phyloP scores from a whole-genome alignment of 2,113 vertebrate species.

The Centropristis striata region DNA sequence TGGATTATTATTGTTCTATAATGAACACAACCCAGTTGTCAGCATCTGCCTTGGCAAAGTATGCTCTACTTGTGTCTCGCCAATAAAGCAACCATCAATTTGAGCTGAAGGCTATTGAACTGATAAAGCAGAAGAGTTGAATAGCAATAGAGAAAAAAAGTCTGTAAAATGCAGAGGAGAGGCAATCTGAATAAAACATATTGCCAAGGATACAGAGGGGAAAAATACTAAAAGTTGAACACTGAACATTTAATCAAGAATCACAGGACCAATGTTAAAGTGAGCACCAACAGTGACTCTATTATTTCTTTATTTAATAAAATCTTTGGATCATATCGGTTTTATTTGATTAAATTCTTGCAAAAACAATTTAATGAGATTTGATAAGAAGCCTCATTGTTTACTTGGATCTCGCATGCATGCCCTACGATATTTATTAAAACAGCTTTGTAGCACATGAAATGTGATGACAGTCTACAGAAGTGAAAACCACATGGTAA shows the following conservation, averaged over 20 bases:
- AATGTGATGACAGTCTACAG: not conserved
- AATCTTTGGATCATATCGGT: not conserved
- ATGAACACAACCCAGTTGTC: constrained; percentile 45
- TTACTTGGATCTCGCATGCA: constrained; percentile 2
- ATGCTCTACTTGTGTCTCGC: constrained; percentile 10
- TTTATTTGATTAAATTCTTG: not conserved
- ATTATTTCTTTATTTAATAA: not conserved
- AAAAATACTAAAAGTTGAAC: not conserved
- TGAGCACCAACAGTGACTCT: not conserved
- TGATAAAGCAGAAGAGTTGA: constrained; percentile 39
- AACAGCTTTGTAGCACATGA: not conserved
- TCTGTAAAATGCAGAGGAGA: not conserved
- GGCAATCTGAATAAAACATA: constrained; percentile 14
- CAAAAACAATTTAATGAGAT: not conserved
- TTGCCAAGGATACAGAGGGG: not conserved
- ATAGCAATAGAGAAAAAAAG: constrained; percentile 6
- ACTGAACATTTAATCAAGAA: constrained; percentile 10
- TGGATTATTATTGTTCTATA: constrained; percentile 40
- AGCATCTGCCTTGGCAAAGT: constrained; percentile 22
- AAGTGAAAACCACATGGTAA: not conserved
- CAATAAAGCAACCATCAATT: constrained; percentile 49
- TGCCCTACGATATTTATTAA: not conserved
- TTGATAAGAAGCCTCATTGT: not conserved
- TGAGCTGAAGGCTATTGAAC: constrained; percentile 35
- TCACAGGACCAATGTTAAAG: not conserved